A percentile compares a stretch with the other conserved stretches of the same genome.
phyloP scores from a whole-genome alignment of 2,113 vertebrate genomes.

The Sinocyclocheilus grahami region DNA sequence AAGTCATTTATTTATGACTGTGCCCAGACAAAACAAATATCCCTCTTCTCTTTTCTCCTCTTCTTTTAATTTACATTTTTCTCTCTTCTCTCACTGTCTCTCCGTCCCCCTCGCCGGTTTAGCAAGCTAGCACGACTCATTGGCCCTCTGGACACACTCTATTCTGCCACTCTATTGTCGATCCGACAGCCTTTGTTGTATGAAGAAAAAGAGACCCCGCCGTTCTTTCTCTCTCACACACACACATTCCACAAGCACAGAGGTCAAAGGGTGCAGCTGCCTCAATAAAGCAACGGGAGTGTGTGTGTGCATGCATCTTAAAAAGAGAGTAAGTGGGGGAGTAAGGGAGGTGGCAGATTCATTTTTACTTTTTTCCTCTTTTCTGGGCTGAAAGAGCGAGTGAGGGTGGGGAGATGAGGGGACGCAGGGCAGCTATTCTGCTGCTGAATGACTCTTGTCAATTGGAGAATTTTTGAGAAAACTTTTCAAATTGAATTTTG shows the following conservation, averaged over 20 bases:
- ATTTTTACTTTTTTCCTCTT: too few relatives aligned
- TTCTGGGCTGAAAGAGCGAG: too few relatives aligned
- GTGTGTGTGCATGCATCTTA: too few relatives aligned
- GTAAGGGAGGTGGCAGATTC: too few relatives aligned
- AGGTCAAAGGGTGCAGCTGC: too few relatives aligned
- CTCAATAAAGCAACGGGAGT: too few relatives aligned
- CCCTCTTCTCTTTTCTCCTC: constrained; percentile 53
- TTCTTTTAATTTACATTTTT: constrained; percentile 39
- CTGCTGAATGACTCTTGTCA: too few relatives aligned
- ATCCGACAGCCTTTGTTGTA: constrained; percentile 78
- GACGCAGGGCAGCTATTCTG: too few relatives aligned
- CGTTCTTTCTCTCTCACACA: constrained; percentile 22
- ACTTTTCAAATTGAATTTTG: too few relatives aligned
- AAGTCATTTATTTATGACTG: constrained; percentile 70
- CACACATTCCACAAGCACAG: not conserved
- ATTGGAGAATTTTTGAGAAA: too few relatives aligned
- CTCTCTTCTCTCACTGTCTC: constrained; percentile 29
- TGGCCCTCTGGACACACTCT: constrained; percentile 77
- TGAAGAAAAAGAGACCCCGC: constrained; percentile 69
- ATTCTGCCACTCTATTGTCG: constrained; percentile 77
- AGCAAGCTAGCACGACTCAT: constrained; percentile 75
- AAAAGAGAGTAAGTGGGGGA: too few relatives aligned
- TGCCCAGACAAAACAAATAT: constrained; percentile 74
- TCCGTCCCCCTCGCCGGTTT: constrained; percentile 56
- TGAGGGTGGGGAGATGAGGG: too few relatives aligned